phyloP scores from a whole-genome alignment of 2,797 vertebrate species.

The Acanthurus tractus region DNA sequence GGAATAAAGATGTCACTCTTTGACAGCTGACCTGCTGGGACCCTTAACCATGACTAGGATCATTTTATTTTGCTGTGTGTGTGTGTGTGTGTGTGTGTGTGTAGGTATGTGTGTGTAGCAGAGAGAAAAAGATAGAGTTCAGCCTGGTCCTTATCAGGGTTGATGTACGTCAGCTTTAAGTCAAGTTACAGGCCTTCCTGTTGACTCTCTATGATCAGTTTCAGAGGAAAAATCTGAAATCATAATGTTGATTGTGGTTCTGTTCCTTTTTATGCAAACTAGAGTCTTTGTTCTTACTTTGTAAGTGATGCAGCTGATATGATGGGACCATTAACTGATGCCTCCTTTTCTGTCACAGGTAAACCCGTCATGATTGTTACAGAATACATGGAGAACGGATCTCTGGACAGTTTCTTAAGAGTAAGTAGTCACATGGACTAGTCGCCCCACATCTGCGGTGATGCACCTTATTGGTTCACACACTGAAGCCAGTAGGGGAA shows the following conservation, averaged over 20 bases:
- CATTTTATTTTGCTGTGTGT: conserved; percentile 37
- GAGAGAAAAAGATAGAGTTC: conserved; percentile 20
- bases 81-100: background rate
- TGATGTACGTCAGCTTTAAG: conserved; percentile 52
- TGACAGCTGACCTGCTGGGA: conserved; percentile 83
- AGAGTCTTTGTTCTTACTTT: conserved; percentile 2
- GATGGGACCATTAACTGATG: conserved; percentile 4
- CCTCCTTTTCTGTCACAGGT: conserved; percentile 70
- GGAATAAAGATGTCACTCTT: conserved; percentile 85
- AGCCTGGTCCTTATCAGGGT: conserved; percentile 47
- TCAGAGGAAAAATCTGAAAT: conserved; percentile 44
- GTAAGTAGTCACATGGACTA: conserved; percentile 80
- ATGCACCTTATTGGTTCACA: background rate
- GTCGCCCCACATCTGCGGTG: conserved; percentile 1
- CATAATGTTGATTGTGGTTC: background rate
- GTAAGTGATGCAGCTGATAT: background rate
- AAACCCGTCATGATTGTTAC: conserved; percentile 90
- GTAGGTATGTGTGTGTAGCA: conserved; percentile 2
- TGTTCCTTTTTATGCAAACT: background rate
- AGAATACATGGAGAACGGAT: conserved; percentile 89
- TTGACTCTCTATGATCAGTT: conserved; percentile 28
- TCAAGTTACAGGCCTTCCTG: conserved; percentile 37
- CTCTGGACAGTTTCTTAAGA: conserved; percentile 87
- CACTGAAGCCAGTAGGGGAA: background rate
- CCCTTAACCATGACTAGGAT: conserved; percentile 69